phyloP scores from a whole-genome alignment of 2,113 vertebrate genomes.

The Setophaga kirtlandii region DNA sequence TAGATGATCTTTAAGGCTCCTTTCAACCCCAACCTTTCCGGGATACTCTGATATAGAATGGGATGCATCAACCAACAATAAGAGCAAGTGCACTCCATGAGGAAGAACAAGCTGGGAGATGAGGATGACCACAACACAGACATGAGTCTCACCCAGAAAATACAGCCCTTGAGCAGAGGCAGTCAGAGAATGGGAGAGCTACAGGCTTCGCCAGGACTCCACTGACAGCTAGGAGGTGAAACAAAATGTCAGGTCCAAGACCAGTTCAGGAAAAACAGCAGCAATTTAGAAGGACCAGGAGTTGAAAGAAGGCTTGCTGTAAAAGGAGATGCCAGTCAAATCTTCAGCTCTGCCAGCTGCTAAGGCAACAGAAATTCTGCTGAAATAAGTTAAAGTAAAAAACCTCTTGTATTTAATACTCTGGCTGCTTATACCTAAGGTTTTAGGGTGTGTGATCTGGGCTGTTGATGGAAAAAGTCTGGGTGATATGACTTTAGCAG shows the following conservation, averaged over 20 bases:
- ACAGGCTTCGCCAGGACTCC: not conserved
- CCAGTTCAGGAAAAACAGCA: not conserved
- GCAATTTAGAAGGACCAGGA: not conserved
- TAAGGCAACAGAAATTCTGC: not conserved
- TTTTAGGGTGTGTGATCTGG: not conserved
- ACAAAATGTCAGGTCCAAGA: not conserved
- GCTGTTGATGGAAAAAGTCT: not conserved
- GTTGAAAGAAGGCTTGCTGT: accelerated
- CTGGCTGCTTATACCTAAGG: accelerated
- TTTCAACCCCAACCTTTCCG: not conserved
- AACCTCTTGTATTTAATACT: accelerated
- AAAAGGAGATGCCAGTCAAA: accelerated
- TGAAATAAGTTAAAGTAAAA: not conserved
- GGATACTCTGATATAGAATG: not conserved
- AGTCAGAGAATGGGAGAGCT: accelerated
- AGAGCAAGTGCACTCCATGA: accelerated
- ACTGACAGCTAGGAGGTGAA: accelerated
- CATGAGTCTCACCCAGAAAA: accelerated
- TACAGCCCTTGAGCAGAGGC: accelerated
- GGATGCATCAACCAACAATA: not conserved
- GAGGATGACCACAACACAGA: not conserved
- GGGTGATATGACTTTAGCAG: not conserved
- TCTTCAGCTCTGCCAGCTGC: accelerated
- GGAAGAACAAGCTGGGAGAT: not conserved
- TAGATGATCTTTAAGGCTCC: not conserved